These are phyloP conservation scores for Pipistrellus pipistrellus DNA, from an alignment of 2,797 vertebrate genomes.

Conservation along the genomic window DNA sequence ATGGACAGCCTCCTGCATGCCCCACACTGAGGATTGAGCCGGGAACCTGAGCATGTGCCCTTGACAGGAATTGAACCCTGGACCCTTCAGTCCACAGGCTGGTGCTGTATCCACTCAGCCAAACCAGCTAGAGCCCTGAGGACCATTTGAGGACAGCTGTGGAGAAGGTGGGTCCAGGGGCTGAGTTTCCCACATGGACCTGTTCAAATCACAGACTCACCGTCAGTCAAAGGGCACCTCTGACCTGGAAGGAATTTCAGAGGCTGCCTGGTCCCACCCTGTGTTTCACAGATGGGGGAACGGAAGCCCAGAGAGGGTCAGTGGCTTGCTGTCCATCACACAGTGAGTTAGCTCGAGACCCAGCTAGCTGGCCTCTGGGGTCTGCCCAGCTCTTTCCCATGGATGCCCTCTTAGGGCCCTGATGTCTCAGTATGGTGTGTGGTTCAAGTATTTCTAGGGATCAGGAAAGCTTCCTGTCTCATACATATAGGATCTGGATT, in stretches of 20 bases:
- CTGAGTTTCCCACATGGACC: neutral
- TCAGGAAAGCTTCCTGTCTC: neutral
- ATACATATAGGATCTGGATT: neutral
- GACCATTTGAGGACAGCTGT: neutral
- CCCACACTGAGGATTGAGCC: too few species aligned
- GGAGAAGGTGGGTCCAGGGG: neutral
- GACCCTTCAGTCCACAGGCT: too few species aligned
- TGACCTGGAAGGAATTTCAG: neutral
- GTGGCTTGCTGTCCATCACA: neutral
- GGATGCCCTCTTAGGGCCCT: neutral
- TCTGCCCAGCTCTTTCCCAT: neutral
- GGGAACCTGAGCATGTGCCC: too few species aligned
- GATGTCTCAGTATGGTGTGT: neutral
- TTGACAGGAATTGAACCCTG: too few species aligned
- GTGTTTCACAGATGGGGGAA: neutral
- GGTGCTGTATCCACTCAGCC: too few species aligned
- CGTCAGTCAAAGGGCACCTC: neutral
- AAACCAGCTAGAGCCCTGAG: too few species aligned
- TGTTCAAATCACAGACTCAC: neutral
- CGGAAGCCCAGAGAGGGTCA: neutral
- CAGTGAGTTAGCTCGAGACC: neutral
- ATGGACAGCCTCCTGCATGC: too few species aligned
- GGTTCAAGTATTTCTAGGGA: neutral
- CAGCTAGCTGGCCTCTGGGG: neutral
- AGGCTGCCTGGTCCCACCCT: neutral